These are phyloP conservation scores for Panurus biarmicus DNA, from an alignment of 2,113 vertebrate species.

Conservation along the genomic window DNA sequence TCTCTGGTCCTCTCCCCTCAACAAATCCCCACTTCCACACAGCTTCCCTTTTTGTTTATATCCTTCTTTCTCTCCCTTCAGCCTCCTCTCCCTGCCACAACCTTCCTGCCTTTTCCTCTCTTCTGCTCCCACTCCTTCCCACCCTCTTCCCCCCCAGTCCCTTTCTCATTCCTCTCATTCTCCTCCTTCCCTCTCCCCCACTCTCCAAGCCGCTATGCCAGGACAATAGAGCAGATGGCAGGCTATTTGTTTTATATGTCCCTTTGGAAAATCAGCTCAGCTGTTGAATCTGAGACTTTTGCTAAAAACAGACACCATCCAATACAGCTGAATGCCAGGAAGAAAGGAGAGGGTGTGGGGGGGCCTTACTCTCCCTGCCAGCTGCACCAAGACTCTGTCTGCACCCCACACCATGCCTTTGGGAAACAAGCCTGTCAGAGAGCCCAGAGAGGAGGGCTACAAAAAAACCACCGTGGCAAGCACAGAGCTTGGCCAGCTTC, in stretches of 20 bases:
- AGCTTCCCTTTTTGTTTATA: background rate
- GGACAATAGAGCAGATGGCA: conserved; percentile 75
- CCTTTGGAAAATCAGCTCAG: conserved; percentile 64
- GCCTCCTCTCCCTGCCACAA: background rate
- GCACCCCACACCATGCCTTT: background rate
- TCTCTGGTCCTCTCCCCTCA: background rate
- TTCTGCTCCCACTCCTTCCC: background rate
- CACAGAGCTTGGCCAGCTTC: background rate
- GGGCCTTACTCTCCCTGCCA: background rate
- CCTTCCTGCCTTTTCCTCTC: background rate
- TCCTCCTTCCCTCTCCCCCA: conserved; percentile 21
- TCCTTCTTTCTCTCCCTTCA: background rate
- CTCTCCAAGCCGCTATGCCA: conserved; percentile 55
- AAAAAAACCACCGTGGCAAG: background rate
- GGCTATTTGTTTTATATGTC: conserved; percentile 54
- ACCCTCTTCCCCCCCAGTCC: background rate
- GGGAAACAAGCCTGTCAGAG: background rate
- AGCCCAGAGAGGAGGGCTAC: background rate
- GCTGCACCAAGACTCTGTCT: background rate
- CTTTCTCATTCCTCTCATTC: background rate
- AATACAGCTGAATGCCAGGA: background rate
- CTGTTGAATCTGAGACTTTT: conserved; percentile 56
- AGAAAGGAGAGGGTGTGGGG: background rate
- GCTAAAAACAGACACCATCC: conserved; percentile 58
- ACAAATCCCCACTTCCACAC: background rate